Conservation (phyloP, 1,140 invertebrate genomes). For the Globodera rostochiensis region DNA sequence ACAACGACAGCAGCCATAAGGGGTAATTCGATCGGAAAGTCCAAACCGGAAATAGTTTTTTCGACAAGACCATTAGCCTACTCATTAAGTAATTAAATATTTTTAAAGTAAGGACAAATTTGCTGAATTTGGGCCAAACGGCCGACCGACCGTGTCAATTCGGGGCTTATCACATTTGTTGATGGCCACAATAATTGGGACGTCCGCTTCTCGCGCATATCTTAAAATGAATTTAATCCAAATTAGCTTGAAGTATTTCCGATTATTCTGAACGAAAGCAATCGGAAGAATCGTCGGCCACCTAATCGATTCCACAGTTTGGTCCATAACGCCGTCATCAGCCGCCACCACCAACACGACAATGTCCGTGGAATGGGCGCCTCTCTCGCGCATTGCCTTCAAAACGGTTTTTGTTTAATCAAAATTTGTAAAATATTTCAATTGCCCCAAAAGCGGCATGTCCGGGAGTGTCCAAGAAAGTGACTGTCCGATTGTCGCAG, state of each 20-base stretch:
- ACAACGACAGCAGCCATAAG: too few relatives aligned
- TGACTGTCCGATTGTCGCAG: conserved; percentile 74
- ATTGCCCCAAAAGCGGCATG: conserved; percentile 77
- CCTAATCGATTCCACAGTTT: conserved; percentile 77
- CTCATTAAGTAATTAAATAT: background rate
- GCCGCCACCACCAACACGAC: conserved; percentile 95
- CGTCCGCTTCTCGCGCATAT: conserved; percentile 68
- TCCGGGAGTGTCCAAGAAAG: conserved; percentile 98
- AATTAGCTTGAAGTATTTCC: conserved; percentile 3
- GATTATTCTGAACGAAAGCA: conserved; percentile 9
- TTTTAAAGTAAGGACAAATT: too few relatives aligned
- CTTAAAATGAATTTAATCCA: conserved; percentile 41
- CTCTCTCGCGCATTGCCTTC: conserved; percentile 71
- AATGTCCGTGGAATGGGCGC: conserved; percentile 89
- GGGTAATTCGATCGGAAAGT: too few relatives aligned
- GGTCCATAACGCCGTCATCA: conserved; percentile 97
- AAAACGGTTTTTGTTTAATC: conserved; percentile 13
- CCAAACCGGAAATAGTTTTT: too few relatives aligned
- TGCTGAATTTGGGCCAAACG: background rate
- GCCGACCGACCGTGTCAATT: conserved; percentile 72
- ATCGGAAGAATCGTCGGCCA: conserved; percentile 55
- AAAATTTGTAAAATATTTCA: conserved; percentile 81
- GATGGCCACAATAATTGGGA: conserved; percentile 95
- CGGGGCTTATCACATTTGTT: conserved; percentile 95
- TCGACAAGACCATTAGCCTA: too few relatives aligned